These are phyloP conservation scores for Geopemphigus sp. DNA, from an alignment of 1,140 invertebrate genomes.

Conservation along the genomic window DNA sequence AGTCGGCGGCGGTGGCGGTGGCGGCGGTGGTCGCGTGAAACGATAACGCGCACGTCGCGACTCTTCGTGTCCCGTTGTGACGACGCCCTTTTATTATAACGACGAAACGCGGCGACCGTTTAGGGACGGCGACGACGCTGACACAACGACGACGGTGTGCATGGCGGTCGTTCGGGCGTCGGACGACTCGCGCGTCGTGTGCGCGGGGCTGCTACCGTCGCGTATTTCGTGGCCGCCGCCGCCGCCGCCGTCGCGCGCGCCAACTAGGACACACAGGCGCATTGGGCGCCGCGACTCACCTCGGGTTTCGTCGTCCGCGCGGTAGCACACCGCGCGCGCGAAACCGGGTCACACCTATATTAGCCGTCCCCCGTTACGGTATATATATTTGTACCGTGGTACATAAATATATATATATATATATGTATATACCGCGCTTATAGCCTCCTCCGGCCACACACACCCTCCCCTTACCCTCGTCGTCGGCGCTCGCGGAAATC, in stretches of 20 bases:
- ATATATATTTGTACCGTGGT: neutral
- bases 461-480: too few species aligned
- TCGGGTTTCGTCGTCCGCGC: constrained; percentile 4
- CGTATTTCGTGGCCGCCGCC: neutral
- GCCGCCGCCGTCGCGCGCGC: constrained; percentile 4
- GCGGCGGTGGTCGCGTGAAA: too few species aligned
- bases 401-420: too few species aligned
- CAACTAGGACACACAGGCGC: constrained; percentile 44
- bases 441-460: too few species aligned
- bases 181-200: constrained; percentile 41
- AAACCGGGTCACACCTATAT: constrained; percentile 41
- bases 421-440: too few species aligned
- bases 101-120: neutral
- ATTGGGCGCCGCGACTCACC: constrained; percentile 2
- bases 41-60: neutral
- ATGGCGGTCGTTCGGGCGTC: constrained; percentile 40
- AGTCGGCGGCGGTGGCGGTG: too few species aligned
- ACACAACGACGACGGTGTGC: constrained; percentile 17
- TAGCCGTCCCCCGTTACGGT: too few species aligned
- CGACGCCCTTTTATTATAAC: neutral
- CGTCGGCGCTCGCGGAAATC: too few species aligned
- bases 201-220: neutral
- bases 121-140: neutral
- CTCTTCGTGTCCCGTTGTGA: neutral
- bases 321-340: constrained; percentile 2